A percentile compares a stretch with the other conserved stretches of the same genome.
phyloP scores from a whole-genome alignment of 2,888 invertebrate genomes.

The Allygus modestus region DNA sequence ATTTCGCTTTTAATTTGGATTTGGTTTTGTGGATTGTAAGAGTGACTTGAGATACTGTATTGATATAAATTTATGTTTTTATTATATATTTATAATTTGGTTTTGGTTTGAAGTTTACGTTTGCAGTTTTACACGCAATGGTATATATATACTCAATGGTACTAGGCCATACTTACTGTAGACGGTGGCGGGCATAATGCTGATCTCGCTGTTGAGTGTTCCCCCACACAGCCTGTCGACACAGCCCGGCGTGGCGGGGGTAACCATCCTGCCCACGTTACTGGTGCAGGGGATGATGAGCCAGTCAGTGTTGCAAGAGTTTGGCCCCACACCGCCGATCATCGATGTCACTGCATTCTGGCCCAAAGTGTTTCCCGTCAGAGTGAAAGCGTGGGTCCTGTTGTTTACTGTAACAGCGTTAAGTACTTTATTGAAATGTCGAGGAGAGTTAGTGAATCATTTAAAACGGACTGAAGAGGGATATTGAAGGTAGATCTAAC shows the following conservation, averaged over 20 bases:
- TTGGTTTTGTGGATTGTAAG: too few species aligned
- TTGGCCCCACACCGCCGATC: conserved; percentile 82
- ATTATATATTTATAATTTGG: too few species aligned
- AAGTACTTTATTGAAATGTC: too few species aligned
- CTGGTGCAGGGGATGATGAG: conserved; percentile 87
- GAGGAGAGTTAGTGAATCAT: too few species aligned
- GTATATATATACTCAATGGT: conserved; percentile 71
- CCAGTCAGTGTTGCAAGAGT: conserved; percentile 88
- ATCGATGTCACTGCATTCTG: conserved; percentile 81
- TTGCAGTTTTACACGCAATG: too few species aligned
- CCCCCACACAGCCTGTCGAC: conserved; percentile 92
- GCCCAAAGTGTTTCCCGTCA: conserved; percentile 87
- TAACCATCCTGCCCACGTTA: conserved; percentile 79
- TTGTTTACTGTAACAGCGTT: conserved; percentile 81
- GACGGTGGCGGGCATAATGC: conserved; percentile 82
- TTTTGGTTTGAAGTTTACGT: too few species aligned
- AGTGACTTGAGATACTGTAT: too few species aligned
- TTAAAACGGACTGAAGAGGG: too few species aligned
- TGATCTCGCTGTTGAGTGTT: conserved; percentile 85
- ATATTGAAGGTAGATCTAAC: too few species aligned
- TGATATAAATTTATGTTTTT: too few species aligned
- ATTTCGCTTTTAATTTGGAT: too few species aligned
- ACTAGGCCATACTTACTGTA: conserved; percentile 79
- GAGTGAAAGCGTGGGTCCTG: conserved; percentile 84
- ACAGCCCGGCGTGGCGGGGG: conserved; percentile 76